Base-by-base conservation (phyloP, 1,140 invertebrate species). In the Drosophila funebris region DNA sequence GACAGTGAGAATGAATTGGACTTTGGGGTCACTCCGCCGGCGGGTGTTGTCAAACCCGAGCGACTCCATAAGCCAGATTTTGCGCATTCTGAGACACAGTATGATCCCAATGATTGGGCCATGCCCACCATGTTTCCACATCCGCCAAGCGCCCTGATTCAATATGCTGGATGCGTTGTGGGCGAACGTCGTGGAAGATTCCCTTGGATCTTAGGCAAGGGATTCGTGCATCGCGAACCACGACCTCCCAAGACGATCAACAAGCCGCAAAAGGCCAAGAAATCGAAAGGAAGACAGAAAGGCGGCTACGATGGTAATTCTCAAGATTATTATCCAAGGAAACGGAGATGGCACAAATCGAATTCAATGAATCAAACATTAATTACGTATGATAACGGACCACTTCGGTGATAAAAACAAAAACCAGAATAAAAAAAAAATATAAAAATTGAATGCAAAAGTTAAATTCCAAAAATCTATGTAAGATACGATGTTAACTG, bases 21-120 rank as follows among this genome's bases (percentile, higher is more conserved):
- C 11, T 90, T 91, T 29, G 90, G 91, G 8, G 90, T 92, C 0
- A 91, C 91, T 1, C 91, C 91, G 3, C 90, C 90, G 1, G 90
- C 83, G 1, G 90, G 89, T 0, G 39, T 91, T 0, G 68, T 91
- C 0, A 91, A 91, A 18, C 82, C 84, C 0, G 74, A 90, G 1
- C 69, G 75, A 0, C 2, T 29, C 1, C 24, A 41, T 0, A 46
- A 43, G 3, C 67, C 73, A 0, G 73, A 91, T 69, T 9, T 56
- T 5, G 44, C 74, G 0, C 43, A 87, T 27, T 37, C 14, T 11
- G 74, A 77, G 9, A 91, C 90, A 0, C 90, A 91, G 44, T 91
- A 91, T 41, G n/a, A 56, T 13, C 77, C 78, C 0, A 54, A 73
- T 4, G 90, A 91, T 60, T 91, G 90, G 83, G 76, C 73, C 20